phyloP scores from a whole-genome alignment of 2,888 invertebrate species.

The Agrochola lychnidis region DNA sequence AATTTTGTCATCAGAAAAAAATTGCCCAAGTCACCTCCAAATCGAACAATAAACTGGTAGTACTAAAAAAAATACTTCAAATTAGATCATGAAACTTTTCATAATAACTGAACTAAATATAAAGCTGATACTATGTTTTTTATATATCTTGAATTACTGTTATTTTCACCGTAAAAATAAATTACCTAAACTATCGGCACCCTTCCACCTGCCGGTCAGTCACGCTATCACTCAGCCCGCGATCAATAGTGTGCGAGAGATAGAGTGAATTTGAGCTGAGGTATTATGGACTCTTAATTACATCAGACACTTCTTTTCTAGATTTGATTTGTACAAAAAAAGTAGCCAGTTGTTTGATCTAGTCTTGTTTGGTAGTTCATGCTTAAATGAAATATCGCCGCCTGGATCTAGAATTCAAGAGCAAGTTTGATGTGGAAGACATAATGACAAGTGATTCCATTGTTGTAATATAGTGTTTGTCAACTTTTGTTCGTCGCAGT shows the following conservation, averaged over 20 bases:
- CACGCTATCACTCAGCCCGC: not conserved
- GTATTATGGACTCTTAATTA: conserved; percentile 13
- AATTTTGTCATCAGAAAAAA: too few species aligned
- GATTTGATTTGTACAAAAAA: conserved; percentile 27
- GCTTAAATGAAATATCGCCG: not conserved
- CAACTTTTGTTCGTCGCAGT: conserved; percentile 9
- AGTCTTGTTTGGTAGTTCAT: conserved; percentile 13
- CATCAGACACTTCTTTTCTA: conserved; percentile 31
- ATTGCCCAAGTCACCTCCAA: too few species aligned
- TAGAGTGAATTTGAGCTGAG: not conserved
- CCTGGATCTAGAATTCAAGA: conserved; percentile 9
- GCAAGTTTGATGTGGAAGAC: conserved; percentile 49
- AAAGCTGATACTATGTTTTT: not conserved
- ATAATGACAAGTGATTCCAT: conserved; percentile 23
- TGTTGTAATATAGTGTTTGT: conserved; percentile 4
- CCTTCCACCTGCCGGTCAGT: not conserved
- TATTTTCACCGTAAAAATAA: not conserved
- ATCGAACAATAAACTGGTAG: too few species aligned
- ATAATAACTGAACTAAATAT: not conserved
- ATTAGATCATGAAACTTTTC: too few species aligned
- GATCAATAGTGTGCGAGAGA: not conserved
- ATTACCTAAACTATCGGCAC: not conserved
- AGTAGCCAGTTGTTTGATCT: conserved; percentile 15
- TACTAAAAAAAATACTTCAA: too few species aligned
- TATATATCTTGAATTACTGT: not conserved